Base-by-base conservation (phyloP, 1,140 invertebrate genomes). In the Heliconius melpomene region DNA sequence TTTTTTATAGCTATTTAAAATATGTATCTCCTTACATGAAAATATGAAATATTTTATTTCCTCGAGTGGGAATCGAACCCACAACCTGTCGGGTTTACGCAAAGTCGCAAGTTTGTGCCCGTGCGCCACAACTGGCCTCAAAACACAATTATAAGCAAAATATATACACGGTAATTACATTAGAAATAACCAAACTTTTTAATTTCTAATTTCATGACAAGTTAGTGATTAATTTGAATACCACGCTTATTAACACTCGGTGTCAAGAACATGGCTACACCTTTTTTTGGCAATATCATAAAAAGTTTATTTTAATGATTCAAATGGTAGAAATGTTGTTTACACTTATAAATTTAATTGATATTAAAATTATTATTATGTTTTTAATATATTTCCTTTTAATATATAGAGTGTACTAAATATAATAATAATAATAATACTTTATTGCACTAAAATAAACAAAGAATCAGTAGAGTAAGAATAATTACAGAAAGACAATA, bases 261-360 rank as follows among this genome's bases (percentile, higher is more conserved):
- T 13, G 60, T 26, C 60, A 5, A 66, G 23, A 16, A 66, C 5
- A 16, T 66, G 13, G 60, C 60, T 13, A 66, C 60, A 66, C 60
- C 18, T 60, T 66, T 13, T 66, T 66, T 11, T 66, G 60, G 60
- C 3, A 29, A 66, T 23, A 0, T 29, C 11, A 66, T 66, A 29
- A 66, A 29, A 66, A 66, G 60, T 66, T 66, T 66, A 60, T 60
- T 66, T 66, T 29, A 66, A 66, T 66, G 9, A 66, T 29, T 6
- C 3, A 66, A 66, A 66, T 29, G 5, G 13, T 16, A 66, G 13
- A 66, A 29, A 66, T 29, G 26, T 16, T 29, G n/a, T 57, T 23
- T 11, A 6, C 7, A 54, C 7, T 54, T 46, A n/a, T 54, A 8
- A 20, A 54, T 54, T 54, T 20, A n/a, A n/a, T 2, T 54, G 1